phyloP scores from a whole-genome alignment of 1,140 invertebrate genomes.

The Heliconius melpomene region DNA sequence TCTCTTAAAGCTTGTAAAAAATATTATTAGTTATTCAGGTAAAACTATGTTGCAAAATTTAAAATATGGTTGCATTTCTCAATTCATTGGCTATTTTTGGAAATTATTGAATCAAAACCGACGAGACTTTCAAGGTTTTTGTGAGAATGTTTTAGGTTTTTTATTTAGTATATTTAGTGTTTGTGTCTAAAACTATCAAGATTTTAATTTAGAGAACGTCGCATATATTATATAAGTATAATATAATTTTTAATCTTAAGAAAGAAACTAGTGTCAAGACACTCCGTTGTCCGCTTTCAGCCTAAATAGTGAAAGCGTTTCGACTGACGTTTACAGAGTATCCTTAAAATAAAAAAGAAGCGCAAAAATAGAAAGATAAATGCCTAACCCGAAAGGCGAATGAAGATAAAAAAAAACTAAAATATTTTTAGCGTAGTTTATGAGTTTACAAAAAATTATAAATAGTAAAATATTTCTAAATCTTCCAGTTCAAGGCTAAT shows the following conservation, averaged over 20 bases:
- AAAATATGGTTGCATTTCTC: background rate
- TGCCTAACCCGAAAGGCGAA: background rate
- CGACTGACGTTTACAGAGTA: background rate
- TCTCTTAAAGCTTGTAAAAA: background rate
- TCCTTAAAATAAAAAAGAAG: background rate
- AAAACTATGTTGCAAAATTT: background rate
- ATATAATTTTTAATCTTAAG: too few species aligned
- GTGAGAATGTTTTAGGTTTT: background rate
- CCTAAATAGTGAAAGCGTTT: too few species aligned
- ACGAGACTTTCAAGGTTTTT: background rate
- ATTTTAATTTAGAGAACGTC: too few species aligned
- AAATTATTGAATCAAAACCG: background rate
- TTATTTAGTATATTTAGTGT: too few species aligned
- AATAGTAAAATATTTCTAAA: slow-evolving; percentile 24
- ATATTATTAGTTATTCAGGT: background rate
- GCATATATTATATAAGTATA: too few species aligned
- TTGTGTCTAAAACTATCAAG: too few species aligned
- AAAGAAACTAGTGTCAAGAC: too few species aligned
- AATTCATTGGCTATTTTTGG: background rate
- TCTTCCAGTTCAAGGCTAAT: slow-evolving; percentile 36
- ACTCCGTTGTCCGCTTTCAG: too few species aligned
- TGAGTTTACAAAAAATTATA: background rate
- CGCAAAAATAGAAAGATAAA: background rate
- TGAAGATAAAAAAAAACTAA: too few species aligned
- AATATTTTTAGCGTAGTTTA: background rate